phyloP scores from a whole-genome alignment of 2,888 invertebrate genomes.

The Eristalinus sepulchralis region DNA sequence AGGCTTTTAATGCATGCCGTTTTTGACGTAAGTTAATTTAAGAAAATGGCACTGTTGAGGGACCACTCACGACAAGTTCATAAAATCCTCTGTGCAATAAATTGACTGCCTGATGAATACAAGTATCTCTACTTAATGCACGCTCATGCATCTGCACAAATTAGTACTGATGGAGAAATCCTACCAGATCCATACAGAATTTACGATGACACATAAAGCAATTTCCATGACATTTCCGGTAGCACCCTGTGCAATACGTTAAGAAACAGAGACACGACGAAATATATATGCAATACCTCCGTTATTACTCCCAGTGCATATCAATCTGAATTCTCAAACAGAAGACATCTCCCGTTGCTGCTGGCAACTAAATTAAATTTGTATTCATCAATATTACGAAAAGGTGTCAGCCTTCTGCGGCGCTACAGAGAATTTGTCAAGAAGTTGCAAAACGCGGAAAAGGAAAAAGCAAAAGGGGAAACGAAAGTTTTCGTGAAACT shows the following conservation, averaged over 20 bases:
- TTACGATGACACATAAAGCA: not conserved
- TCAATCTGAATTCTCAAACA: conserved; percentile 59
- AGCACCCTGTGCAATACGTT: not conserved
- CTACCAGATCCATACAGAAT: not conserved
- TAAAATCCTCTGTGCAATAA: not conserved
- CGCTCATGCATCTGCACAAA: not conserved
- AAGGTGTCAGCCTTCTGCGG: conserved; percentile 29
- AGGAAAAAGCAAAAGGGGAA: not conserved
- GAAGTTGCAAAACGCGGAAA: conserved; percentile 1
- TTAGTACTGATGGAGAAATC: not conserved
- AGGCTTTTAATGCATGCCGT: no score
- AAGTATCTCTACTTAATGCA: not conserved
- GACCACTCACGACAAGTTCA: not conserved
- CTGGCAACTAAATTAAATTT: conserved; percentile 66
- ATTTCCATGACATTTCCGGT: not conserved
- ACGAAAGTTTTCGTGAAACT: conserved; percentile 24
- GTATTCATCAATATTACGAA: conserved; percentile 66
- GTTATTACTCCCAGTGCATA: conserved; percentile 49
- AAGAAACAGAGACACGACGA: not conserved
- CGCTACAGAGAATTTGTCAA: conserved; percentile 42
- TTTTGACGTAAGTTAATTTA: not conserved
- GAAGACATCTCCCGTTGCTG: conserved; percentile 11
- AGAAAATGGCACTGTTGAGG: not conserved
- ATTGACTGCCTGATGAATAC: not conserved
- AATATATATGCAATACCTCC: conserved; percentile 12